Evolutionary conservation across 2,113 vertebrate species (phyloP), one percentile per base, ranked within the genome.

Genomic region (Ivindomyrus marchei): DNA sequence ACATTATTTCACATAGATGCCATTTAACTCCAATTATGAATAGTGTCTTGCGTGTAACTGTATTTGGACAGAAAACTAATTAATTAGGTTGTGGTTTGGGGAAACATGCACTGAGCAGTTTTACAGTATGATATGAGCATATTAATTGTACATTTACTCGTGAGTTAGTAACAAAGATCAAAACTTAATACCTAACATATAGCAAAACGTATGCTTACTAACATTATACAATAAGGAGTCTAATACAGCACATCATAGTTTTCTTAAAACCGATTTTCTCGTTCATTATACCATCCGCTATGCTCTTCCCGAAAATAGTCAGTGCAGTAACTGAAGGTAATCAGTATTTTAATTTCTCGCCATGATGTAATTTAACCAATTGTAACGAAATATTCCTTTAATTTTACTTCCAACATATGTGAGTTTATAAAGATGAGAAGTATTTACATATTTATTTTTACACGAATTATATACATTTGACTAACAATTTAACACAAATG

Each of bases 1-100:
- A 93, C 94, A 86, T 95, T 95, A 94, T 95, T 31, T 89, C 56
- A 39, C 24, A 85, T 62, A 90, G 90, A 88, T 66, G 15, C 88
- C 74, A 92, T 56, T 11, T 92, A 92, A 88, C 19, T 88, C 47
- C n/a, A n/a, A 45, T 90, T 91, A 92, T 93, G 92, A 91, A 91
- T 8, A 90, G 62, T 93, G 92, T 93, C 91, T 92, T 89, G 91
- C 89, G 90, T 88, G 19, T 88, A 49, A 89, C 88, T 74, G 90
- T 93, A n/a, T 53, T 74, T 91, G 93, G 94, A 91, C 89, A 31
- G 92, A 0, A 0, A 36, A 42, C 13, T 80, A 80, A 80, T 42
- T 39, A 19, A 80, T 42, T 80, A 80, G 15, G 74, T 36, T 19
- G 74, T 39, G 31, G 2, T 80, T 42, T 80, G 36, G 74, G 15